Evolutionary conservation across 2,113 vertebrate species (phyloP).

Genomic region (Gobio gobio): DNA sequence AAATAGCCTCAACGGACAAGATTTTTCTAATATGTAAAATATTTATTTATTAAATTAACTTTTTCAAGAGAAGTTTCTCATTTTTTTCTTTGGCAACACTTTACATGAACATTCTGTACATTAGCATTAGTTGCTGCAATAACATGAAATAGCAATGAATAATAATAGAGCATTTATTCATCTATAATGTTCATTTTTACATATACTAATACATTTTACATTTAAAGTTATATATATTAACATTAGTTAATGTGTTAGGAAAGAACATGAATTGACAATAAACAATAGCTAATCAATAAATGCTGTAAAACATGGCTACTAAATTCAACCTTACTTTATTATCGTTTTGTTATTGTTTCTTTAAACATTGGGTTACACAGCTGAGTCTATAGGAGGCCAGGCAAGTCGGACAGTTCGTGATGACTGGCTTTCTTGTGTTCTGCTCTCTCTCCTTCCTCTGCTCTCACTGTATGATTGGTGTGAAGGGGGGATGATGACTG

Average conservation of each 20-base stretch:
- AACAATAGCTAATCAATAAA: background rate
- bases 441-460: slow-evolving; percentile 39
- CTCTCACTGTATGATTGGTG: slow-evolving; percentile 10
- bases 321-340: background rate
- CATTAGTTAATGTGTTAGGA: background rate
- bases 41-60: background rate
- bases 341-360: background rate
- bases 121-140: background rate
- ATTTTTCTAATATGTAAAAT: background rate
- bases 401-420: slow-evolving; percentile 46
- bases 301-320: background rate
- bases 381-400: slow-evolving; percentile 81
- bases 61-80: background rate
- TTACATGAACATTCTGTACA: background rate
- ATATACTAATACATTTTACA: background rate
- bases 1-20: too few relatives aligned
- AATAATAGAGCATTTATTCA: background rate
- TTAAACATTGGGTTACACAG: slow-evolving; percentile 67
- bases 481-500: slow-evolving; percentile 19
- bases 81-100: background rate
- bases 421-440: slow-evolving; percentile 42
- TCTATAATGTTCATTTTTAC: background rate
- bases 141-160: background rate
- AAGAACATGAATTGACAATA: background rate
- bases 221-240: background rate